phyloP scores from a whole-genome alignment of 2,888 invertebrate genomes.

The Melolontha melolontha region DNA sequence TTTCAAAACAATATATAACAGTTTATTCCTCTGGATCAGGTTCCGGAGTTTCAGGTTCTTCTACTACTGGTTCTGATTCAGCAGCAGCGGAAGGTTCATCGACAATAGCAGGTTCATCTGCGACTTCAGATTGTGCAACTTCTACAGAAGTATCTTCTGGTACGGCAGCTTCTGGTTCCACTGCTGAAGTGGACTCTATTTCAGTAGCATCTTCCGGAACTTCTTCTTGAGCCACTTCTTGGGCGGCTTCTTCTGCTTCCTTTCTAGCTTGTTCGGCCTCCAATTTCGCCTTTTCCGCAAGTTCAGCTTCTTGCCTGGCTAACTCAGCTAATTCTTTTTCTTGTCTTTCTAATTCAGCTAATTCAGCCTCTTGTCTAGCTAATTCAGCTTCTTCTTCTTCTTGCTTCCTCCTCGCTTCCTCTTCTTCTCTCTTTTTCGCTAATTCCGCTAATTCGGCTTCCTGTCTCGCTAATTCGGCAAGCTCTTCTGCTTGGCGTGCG shows the following conservation, averaged over 20 bases:
- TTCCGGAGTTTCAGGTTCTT: slow-evolving; percentile 67
- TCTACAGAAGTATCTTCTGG: slow-evolving; percentile 61
- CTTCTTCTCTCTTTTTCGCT: slow-evolving; percentile 70
- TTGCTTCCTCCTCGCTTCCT: slow-evolving; percentile 66
- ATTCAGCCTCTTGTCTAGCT: slow-evolving; percentile 72
- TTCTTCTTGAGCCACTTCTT: slow-evolving; percentile 49
- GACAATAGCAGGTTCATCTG: slow-evolving; percentile 37
- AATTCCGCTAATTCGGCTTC: slow-evolving; percentile 77
- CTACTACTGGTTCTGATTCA: slow-evolving; percentile 66
- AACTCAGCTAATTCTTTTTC: slow-evolving; percentile 70
- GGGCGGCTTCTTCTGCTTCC: slow-evolving; percentile 58
- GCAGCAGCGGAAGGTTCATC: slow-evolving; percentile 61
- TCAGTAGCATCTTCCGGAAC: too few species aligned
- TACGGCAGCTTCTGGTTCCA: slow-evolving; percentile 45
- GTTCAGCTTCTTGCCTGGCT: slow-evolving; percentile 70
- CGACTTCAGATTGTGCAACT: slow-evolving; percentile 44
- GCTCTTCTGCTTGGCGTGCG: slow-evolving; percentile 71
- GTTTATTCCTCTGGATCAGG: slow-evolving; percentile 56
- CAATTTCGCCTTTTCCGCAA: slow-evolving; percentile 67
- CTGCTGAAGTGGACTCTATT: background rate
- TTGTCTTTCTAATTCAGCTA: slow-evolving; percentile 68
- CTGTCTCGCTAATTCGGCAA: slow-evolving; percentile 66
- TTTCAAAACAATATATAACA: background rate
- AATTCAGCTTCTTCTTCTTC: slow-evolving; percentile 70
- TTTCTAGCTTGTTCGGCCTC: slow-evolving; percentile 55